A percentile compares a stretch with the other conserved stretches of the same genome.
Conservation (phyloP, 2,888 invertebrate species). For the Diarsia rubi region DNA sequence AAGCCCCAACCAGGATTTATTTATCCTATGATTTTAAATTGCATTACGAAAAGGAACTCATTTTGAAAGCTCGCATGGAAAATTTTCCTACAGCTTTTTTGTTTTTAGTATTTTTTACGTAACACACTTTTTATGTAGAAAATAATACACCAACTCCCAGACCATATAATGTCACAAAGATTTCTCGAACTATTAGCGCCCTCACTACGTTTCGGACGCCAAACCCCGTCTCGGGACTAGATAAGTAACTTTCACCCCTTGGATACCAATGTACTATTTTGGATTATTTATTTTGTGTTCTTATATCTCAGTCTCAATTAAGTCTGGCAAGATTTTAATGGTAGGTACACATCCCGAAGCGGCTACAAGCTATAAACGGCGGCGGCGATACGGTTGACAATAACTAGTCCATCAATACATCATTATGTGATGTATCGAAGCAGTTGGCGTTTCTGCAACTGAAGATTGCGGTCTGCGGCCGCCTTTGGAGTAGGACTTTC, state of each 20-base stretch:
- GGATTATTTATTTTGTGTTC: too few species aligned
- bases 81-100: neutral
- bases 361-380: neutral
- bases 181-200: too few species aligned
- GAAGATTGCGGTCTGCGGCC: neutral
- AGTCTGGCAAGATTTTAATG: slow-evolving; percentile 39
- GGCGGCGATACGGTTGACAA: neutral
- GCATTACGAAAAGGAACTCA: neutral
- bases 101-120: neutral
- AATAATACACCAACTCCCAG: too few species aligned
- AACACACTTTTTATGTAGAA: too few species aligned
- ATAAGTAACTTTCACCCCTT: too few species aligned
- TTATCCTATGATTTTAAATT: slow-evolving; percentile 1
- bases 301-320: slow-evolving; percentile 32
- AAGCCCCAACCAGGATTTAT: slow-evolving; percentile 1
- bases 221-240: too few species aligned
- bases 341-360: neutral
- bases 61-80: neutral
- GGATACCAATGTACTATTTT: too few species aligned
- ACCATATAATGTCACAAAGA: slow-evolving; percentile 3
- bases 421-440: neutral
- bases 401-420: neutral
- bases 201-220: too few species aligned
- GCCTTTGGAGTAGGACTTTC: neutral
- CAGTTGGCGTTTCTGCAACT: neutral